Base-by-base conservation (phyloP, 2,888 invertebrate genomes). In the Spodoptera littoralis region DNA sequence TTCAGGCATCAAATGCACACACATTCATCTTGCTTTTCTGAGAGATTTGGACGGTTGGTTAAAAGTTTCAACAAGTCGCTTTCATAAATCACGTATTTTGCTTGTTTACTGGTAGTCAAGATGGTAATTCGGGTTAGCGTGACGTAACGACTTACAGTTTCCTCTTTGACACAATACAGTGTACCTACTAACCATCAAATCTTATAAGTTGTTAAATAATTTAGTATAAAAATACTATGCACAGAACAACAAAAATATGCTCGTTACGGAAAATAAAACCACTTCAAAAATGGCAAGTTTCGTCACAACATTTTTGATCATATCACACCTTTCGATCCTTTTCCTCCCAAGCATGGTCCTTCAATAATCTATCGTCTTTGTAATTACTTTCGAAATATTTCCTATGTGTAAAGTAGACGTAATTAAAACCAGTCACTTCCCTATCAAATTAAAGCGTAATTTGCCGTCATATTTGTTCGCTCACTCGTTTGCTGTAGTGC, bases 11-110 rank as follows among this genome's bases (percentile, higher is more conserved):
- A 81, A 75, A 76, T 70, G 76, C 56, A 63, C 61, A 60, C 56
- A 65, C 76, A 81, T 80, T 73, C 73, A 65, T 80, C 73, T 73
- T 73, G 65, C 73, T 81, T 81, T 71, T 60, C 77, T 65, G 52
- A 52, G 60, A 70, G 68, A 71, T 71, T 69, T 66, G 69, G 63
- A 67, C 70, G 61, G 78, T 73, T 64, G 55, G 64, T 56, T 61
- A 48, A 78, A 76, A 58, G 62, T 72, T 69, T 71, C 71, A 75
- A 67, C 64, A 68, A 71, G 76, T 65, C 55, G 60, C 60, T 70
- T 70, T 74, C 57, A 77, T 74, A 74, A 73, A 76, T 70, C 66
- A 74, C 60, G 27, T 70, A 53, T 70, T 73, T 55, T 73, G 51
- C 44, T 41, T 54, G 44, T 61, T 43, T 59, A 46, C 12, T 30